These are phyloP conservation scores for Aphidius gifuensis DNA, from an alignment of 1,140 invertebrate genomes.

Conservation along the genomic window DNA sequence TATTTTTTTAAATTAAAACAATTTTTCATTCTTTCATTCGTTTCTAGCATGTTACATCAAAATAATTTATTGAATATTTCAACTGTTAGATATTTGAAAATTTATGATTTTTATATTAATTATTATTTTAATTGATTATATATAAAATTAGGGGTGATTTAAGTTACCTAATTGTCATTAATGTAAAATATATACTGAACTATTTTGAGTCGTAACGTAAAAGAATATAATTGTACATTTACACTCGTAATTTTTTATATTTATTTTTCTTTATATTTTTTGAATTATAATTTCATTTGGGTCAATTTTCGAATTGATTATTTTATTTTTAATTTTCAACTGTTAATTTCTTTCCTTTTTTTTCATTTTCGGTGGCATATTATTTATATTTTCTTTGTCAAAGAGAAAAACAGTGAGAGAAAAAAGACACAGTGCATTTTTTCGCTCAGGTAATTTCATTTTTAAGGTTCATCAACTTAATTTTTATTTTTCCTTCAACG, in stretches of 20 bases:
- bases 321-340: neutral
- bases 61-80: no score
- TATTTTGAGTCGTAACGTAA: slow-evolving; percentile 20
- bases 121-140: slow-evolving; percentile 7
- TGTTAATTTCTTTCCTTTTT: no score
- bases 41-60: slow-evolving; percentile 11
- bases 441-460: no score
- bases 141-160: slow-evolving; percentile 17
- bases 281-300: slow-evolving; percentile 1
- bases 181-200: slow-evolving; percentile 22
- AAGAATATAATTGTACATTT: slow-evolving; percentile 29
- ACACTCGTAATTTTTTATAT: slow-evolving; percentile 6
- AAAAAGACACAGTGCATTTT: no score
- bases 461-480: no score
- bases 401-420: no score
- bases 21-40: neutral
- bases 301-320: neutral
- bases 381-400: no score
- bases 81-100: slow-evolving; percentile 14
- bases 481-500: neutral
- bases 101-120: slow-evolving; percentile 7
- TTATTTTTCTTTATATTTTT: slow-evolving; percentile 5
- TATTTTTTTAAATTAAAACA: no score
- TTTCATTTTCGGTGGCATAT: no score
- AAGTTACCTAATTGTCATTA: neutral